Evolutionary conservation across 2,888 invertebrate genomes (phyloP), one percentile per base, ranked within the genome.

Genomic region (Platerodrilus igneus): DNA sequence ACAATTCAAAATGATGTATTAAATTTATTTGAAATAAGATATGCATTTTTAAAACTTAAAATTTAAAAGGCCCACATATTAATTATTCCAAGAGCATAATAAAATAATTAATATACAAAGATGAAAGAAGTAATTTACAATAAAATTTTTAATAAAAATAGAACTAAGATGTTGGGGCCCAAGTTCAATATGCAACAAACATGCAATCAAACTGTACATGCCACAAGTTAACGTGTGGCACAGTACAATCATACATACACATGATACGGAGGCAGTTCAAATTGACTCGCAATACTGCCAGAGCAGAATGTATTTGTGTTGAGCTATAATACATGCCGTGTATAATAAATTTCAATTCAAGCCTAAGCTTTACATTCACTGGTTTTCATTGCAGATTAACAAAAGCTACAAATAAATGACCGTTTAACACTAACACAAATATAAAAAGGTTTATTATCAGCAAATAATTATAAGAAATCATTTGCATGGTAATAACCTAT

Each of bases 221-320:
- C 45, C 45, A 45, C 45, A 27, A 22, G 14, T 27, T 37, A 45
- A 41, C 45, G 60, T 57, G 63, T 64, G 64, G 63, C 60, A 51
- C 62, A 61, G 63, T 63, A 55, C 53, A 36, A 39, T 41, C 41
- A 53, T 50, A 64, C 62, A 63, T 62, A 63, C 63, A 63, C 52
- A 62, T 62, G 57, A 60, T 56, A 50, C 53, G 53, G 51, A 60
- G 62, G 59, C 59, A 63, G 60, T 63, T 57, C 54, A 52, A 49
- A 56, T 51, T 54, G 55, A 57, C 41, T 46, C 36, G 42, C 55
- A 55, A 52, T 52, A 60, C 62, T 63, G 65, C 62, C 63, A 61
- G 62, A 66, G 64, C 61, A 57, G 63, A 63, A 64, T 64, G 64
- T 67, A 64, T 64, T 62, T 63, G 64, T 66, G 66, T 67, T 58